Conservation (phyloP, 2,113 vertebrate species). For the Scalopus aquaticus region DNA sequence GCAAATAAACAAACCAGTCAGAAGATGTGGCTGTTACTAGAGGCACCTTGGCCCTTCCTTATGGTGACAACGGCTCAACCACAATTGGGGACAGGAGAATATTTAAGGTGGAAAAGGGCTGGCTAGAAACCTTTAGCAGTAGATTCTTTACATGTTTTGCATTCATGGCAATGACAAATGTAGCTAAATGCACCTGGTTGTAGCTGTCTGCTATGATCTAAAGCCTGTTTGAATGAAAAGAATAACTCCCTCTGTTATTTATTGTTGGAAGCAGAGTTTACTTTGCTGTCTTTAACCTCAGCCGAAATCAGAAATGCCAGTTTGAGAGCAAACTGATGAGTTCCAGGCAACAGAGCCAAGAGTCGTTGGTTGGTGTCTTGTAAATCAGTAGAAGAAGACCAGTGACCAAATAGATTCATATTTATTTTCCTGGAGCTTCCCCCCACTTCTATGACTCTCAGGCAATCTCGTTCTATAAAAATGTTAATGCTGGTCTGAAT, state of each 20-base stretch:
- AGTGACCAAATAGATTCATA: slow-evolving; percentile 72
- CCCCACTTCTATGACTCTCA: slow-evolving; percentile 70
- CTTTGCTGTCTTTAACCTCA: slow-evolving; percentile 80
- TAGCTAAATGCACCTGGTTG: slow-evolving; percentile 80
- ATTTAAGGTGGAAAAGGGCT: slow-evolving; percentile 38
- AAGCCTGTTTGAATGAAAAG: slow-evolving; percentile 80
- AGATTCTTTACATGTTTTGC: slow-evolving; percentile 70
- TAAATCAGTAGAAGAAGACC: slow-evolving; percentile 77
- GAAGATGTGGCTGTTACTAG: neutral
- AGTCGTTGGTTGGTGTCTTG: slow-evolving; percentile 48
- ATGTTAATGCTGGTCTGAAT: slow-evolving; percentile 68
- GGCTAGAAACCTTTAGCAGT: neutral
- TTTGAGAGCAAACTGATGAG: slow-evolving; percentile 79
- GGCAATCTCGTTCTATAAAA: slow-evolving; percentile 75
- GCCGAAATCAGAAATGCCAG: slow-evolving; percentile 76
- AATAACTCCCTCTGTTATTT: slow-evolving; percentile 76
- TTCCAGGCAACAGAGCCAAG: slow-evolving; percentile 74
- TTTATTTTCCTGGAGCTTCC: slow-evolving; percentile 75
- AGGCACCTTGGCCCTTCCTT: slow-evolving; percentile 24
- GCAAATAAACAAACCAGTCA: slow-evolving; percentile 62
- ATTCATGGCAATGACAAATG: slow-evolving; percentile 75
- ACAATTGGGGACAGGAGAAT: neutral
- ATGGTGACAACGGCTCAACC: slow-evolving; percentile 11
- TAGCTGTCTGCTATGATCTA: slow-evolving; percentile 79
- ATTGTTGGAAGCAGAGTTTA: slow-evolving; percentile 75